A percentile compares a stretch with the other conserved stretches of the same genome.
phyloP scores from a whole-genome alignment of 2,797 vertebrate genomes.

The Eidolon dupreanum region DNA sequence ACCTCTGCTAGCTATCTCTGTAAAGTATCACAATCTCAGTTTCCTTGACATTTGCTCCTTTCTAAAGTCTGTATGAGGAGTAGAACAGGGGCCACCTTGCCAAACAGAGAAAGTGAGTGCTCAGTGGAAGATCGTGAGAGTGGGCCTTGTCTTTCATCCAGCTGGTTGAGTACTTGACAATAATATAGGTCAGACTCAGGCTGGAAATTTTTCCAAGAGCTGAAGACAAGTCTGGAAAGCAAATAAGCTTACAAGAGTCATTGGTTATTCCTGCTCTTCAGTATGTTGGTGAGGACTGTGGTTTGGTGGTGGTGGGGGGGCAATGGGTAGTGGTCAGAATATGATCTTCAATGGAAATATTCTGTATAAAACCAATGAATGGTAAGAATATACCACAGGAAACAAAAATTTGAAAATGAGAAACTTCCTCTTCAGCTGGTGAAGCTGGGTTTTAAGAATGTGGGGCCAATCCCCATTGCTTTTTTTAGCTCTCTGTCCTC shows the following conservation, averaged over 20 bases:
- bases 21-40: neutral
- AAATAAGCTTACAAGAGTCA: neutral
- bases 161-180: neutral
- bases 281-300: neutral
- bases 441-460: neutral
- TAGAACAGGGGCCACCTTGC: neutral
- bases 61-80: neutral
- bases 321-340: neutral
- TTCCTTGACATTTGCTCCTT: neutral
- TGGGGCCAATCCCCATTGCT: neutral
- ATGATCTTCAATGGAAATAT: neutral
- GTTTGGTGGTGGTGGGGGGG: rapidly evolving
- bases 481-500: neutral
- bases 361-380: neutral
- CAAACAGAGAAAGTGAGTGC: neutral
- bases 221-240: neutral
- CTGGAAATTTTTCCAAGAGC: neutral
- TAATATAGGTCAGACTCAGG: neutral
- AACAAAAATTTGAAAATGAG: neutral
- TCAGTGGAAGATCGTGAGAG: neutral
- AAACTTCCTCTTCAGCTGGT: neutral
- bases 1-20: neutral
- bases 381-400: neutral
- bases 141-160: neutral
- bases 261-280: neutral